phyloP scores from a whole-genome alignment of 2,888 invertebrate genomes.

The Hololepta plana region DNA sequence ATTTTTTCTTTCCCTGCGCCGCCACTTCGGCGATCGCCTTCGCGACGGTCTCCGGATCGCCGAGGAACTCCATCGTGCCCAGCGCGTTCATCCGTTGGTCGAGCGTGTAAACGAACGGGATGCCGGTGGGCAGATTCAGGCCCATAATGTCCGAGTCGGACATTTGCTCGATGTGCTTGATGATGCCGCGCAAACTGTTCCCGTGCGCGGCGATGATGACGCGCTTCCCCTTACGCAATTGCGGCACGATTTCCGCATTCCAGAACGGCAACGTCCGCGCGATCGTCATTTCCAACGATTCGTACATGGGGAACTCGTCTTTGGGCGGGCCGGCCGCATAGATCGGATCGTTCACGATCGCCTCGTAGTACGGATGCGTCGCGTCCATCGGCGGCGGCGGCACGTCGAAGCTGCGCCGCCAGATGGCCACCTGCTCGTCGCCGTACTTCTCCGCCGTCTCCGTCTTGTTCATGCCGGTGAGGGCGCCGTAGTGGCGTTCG shows the following conservation, averaged over 20 bases:
- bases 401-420: conserved; percentile 69
- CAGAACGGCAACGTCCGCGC: conserved; percentile 72
- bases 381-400: conserved; percentile 68
- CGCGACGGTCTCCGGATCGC: conserved; percentile 40
- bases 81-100: conserved; percentile 36
- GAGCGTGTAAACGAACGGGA: conserved; percentile 42
- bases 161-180: conserved; percentile 39
- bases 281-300: conserved; percentile 68
- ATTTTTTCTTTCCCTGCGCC: conserved; percentile 40
- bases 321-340: conserved; percentile 46
- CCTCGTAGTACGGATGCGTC: conserved; percentile 55
- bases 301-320: conserved; percentile 63
- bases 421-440: conserved; percentile 66
- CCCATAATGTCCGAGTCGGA: conserved; percentile 38
- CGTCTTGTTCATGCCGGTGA: conserved; percentile 71
- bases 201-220: conserved; percentile 76
- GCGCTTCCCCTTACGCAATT: conserved; percentile 56
- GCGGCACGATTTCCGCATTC: conserved; percentile 65
- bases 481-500: conserved; percentile 74
- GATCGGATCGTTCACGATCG: conserved; percentile 56
- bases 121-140: conserved; percentile 43
- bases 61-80: conserved; percentile 39
- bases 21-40: conserved; percentile 42
- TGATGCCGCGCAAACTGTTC: conserved; percentile 69
- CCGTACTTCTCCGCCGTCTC: conserved; percentile 75